A percentile compares a stretch with the other conserved stretches of the same genome.
Evolutionary conservation across 1,140 invertebrate species (phyloP).

Genomic region (Zaprionus nigranus): DNA sequence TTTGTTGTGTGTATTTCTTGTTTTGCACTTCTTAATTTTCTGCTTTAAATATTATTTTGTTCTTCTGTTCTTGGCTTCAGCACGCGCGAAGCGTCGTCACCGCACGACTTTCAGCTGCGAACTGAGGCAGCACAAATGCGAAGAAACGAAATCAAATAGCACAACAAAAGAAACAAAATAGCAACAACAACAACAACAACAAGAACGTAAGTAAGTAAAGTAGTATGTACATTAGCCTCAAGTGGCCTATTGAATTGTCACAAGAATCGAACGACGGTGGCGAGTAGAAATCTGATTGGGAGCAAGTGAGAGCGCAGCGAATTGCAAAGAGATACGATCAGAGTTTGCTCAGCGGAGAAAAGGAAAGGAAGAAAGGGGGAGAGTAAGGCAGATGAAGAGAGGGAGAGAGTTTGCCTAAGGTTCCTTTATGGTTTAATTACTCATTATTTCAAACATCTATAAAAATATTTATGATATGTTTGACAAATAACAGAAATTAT

Average conservation of each 20-base stretch:
- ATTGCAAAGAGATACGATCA: conserved; percentile 59
- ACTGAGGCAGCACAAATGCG: conserved; percentile 52
- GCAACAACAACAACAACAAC: conserved; percentile 12
- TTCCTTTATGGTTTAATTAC: neutral
- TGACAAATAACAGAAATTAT: no score
- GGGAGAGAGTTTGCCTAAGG: no score
- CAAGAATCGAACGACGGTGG: conserved; percentile 45
- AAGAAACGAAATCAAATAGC: conserved; percentile 47
- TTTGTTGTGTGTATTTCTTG: neutral
- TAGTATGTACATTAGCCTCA: conserved; percentile 51
- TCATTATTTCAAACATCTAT: neutral
- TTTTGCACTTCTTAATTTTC: neutral
- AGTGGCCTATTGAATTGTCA: conserved; percentile 80
- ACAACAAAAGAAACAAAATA: conserved; percentile 54
- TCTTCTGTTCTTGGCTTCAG: conserved; percentile 18
- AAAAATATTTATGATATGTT: neutral
- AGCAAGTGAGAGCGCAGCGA: conserved; percentile 78
- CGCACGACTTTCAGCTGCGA: conserved; percentile 64
- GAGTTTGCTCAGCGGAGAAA: conserved; percentile 30
- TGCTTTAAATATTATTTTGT: conserved; percentile 2
- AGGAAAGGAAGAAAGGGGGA: neutral
- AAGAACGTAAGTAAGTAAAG: conserved; percentile 39
- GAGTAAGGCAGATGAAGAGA: no score
- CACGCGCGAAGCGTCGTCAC: conserved; percentile 67
- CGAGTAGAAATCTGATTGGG: conserved; percentile 62